Evolutionary conservation across 2,888 invertebrate genomes (phyloP).

Genomic region (Melieria omissa): DNA sequence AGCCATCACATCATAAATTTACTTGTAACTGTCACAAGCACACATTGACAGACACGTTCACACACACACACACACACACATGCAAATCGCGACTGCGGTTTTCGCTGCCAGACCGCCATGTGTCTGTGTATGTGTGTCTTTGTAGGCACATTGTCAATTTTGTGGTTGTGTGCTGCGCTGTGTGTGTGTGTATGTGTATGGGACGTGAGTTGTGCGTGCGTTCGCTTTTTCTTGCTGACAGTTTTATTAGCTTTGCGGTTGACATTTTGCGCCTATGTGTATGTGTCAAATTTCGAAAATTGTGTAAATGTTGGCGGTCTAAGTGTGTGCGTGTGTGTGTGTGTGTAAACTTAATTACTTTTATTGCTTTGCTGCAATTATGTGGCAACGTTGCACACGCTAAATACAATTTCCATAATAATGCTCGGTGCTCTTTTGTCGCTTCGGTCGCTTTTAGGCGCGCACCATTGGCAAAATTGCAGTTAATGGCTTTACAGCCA

Average conservation of each 20-base stretch:
- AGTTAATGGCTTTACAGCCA: too few relatives aligned
- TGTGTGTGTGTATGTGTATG: neutral
- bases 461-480: too few relatives aligned
- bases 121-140: neutral
- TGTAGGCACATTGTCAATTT: slow-evolving; percentile 26
- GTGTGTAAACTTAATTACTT: slow-evolving; percentile 24
- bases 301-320: neutral
- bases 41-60: neutral
- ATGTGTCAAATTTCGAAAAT: neutral
- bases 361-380: slow-evolving; percentile 30
- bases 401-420: neutral
- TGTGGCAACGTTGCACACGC: neutral
- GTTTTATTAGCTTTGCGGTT: slow-evolving; percentile 38
- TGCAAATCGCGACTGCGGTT: neutral
- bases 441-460: too few relatives aligned
- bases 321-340: neutral
- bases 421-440: neutral
- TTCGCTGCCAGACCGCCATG: neutral
- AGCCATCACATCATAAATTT: slow-evolving; percentile 36
- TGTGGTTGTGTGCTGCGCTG: slow-evolving; percentile 14
- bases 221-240: slow-evolving; percentile 22
- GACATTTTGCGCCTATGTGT: slow-evolving; percentile 26
- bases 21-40: slow-evolving; percentile 33
- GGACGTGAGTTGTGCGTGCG: neutral
- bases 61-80: neutral